A percentile compares a stretch with the other conserved stretches of the same genome.
Evolutionary conservation across 2,797 vertebrate genomes (phyloP).

Genomic region (Sebastolobus altivelis): DNA sequence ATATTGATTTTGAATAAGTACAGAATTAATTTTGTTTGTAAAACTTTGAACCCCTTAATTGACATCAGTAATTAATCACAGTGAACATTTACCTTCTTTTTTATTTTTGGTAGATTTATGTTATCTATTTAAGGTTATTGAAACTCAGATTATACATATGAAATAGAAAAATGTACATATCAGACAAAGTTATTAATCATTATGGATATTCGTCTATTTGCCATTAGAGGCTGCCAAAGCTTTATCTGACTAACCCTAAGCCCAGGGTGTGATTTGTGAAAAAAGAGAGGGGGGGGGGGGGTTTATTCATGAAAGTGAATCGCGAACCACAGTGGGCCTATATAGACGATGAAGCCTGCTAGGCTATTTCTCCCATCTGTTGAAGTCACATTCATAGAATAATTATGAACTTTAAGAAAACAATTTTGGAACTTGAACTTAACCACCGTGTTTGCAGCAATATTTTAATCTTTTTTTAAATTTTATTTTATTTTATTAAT

Average conservation of each 20-base stretch:
- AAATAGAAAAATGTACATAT: not conserved
- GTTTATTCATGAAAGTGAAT: not conserved
- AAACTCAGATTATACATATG: not conserved
- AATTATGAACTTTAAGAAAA: not conserved
- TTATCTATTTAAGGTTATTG: not conserved
- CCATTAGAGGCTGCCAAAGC: conserved; percentile 12
- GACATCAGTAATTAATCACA: not conserved
- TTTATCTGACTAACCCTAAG: not conserved
- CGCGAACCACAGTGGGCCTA: not conserved
- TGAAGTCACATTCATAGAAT: not conserved
- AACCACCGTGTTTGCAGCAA: not conserved
- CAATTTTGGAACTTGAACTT: not conserved
- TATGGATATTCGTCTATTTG: not conserved
- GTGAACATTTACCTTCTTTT: not conserved
- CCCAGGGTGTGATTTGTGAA: no score
- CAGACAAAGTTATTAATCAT: not conserved
- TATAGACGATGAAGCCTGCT: not conserved
- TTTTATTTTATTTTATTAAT: no score
- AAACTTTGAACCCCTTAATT: not conserved
- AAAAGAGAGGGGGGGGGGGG: no score
- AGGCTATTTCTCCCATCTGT: not conserved
- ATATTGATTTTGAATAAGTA: not conserved
- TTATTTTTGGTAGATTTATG: not conserved
- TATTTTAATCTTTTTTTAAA: not conserved
- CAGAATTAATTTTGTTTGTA: not conserved